Conservation (phyloP, 2,113 vertebrate genomes). For the rat (Rattus norvegicus) region GRCr8 NC_086030.1:34863501-34864000, state of each 20-base stretch:
- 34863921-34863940: not conserved
- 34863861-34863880: not conserved
- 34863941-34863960: not conserved
- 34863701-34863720: not conserved
- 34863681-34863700: not conserved
- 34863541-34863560: too few species aligned
- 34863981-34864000: not conserved
- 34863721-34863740: not conserved
- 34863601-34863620: not conserved
- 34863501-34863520: not conserved
- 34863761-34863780: not conserved
- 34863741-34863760: not conserved
- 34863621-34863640: not conserved
- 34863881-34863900: not conserved
- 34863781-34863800: not conserved
- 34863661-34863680: not conserved
- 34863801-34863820: not conserved
- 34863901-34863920: not conserved
- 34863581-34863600: not conserved
- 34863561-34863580: not conserved
- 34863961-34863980: not conserved
- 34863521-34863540: not conserved
- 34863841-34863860: not conserved
- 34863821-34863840: not conserved
- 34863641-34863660: not conserved